These are phyloP conservation scores for Tragelaphus buxtoni DNA, from an alignment of 2,113 vertebrate genomes.

Conservation along the genomic window DNA sequence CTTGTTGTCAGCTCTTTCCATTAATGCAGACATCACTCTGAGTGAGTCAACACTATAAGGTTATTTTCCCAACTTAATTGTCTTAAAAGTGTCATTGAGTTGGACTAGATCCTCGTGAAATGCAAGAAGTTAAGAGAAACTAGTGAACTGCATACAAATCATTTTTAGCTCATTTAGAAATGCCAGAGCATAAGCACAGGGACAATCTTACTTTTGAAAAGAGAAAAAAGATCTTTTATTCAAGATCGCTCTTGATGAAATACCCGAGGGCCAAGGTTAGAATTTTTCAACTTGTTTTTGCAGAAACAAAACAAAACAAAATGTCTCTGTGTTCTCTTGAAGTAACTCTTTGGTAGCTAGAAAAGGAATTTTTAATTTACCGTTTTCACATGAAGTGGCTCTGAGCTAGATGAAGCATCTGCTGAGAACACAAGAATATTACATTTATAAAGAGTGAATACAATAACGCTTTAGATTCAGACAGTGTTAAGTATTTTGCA, in stretches of 20 bases:
- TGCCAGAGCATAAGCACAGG: background rate
- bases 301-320: constrained; percentile 46
- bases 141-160: background rate
- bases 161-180: constrained; percentile 50
- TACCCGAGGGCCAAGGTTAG: background rate
- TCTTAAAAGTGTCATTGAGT: background rate
- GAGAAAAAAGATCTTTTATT: constrained; percentile 29
- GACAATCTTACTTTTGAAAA: constrained; percentile 43
- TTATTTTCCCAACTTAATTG: constrained; percentile 54
- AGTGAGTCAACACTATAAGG: background rate
- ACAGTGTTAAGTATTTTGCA: background rate
- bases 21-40: background rate
- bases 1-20: background rate
- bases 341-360: constrained; percentile 21
- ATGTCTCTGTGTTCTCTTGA: background rate
- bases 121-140: constrained; percentile 18
- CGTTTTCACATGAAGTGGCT: constrained; percentile 19
- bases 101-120: background rate
- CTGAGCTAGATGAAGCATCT: background rate
- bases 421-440: background rate
- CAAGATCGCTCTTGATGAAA: constrained; percentile 26
- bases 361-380: constrained; percentile 36
- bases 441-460: background rate
- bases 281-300: constrained; percentile 30
- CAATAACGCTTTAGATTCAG: background rate